A percentile compares a stretch with the other conserved stretches of the same genome.
phyloP scores from a whole-genome alignment of 2,113 vertebrate species.

The Dipodomys ordii region DNA sequence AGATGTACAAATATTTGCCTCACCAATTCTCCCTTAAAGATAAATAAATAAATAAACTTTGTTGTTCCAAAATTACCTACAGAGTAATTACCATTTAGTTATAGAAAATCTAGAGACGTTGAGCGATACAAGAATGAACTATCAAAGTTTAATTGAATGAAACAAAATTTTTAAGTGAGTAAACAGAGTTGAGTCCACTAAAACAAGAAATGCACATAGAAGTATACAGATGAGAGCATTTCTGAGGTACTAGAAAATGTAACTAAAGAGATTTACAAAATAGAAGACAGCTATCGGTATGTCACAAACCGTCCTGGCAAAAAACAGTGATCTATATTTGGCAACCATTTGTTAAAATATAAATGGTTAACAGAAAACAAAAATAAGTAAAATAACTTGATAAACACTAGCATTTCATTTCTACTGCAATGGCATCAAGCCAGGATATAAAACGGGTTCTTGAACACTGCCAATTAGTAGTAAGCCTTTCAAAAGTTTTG shows the following conservation, averaged over 20 bases:
- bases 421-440: neutral
- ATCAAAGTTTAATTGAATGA: neutral
- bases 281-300: neutral
- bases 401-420: neutral
- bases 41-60: neutral
- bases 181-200: neutral
- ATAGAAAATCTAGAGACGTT: neutral
- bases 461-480: slow-evolving; percentile 50
- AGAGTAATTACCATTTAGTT: neutral
- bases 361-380: neutral
- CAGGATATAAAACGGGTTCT: neutral
- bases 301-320: neutral
- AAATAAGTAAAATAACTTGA: neutral
- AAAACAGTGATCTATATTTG: neutral
- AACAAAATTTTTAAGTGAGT: neutral
- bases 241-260: neutral
- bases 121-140: fast-evolving
- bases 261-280: neutral
- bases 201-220: neutral
- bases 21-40: neutral
- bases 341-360: neutral
- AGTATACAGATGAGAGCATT: fast-evolving
- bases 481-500: slow-evolving; percentile 29
- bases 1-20: neutral
- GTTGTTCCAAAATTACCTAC: neutral